A percentile compares a stretch with the other conserved stretches of the same genome.
Evolutionary conservation across 2,888 invertebrate species (phyloP).

Genomic region (Meghimatium bilineatum): DNA sequence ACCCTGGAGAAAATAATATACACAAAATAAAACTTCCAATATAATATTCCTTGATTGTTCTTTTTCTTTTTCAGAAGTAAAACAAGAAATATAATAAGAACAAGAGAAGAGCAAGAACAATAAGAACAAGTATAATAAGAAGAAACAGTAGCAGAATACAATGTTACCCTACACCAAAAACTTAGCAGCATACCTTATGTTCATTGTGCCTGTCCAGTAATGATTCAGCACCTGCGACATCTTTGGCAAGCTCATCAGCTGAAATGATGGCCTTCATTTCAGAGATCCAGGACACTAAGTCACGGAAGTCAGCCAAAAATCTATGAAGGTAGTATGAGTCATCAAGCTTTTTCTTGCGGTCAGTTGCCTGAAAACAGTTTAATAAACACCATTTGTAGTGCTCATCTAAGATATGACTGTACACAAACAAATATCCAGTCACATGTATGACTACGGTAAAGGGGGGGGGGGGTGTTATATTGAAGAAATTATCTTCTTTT

Average conservation of each 20-base stretch:
- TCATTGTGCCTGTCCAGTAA: slow-evolving; percentile 97
- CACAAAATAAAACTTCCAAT: not conserved
- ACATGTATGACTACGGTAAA: too few relatives aligned
- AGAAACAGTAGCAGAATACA: too few relatives aligned
- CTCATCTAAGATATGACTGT: too few relatives aligned
- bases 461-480: too few relatives aligned
- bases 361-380: slow-evolving; percentile 79
- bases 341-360: slow-evolving; percentile 92
- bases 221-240: slow-evolving; percentile 98
- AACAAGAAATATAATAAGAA: too few relatives aligned
- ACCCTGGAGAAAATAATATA: slow-evolving; percentile 80
- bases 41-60: too few relatives aligned
- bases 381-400: too few relatives aligned
- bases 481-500: too few relatives aligned
- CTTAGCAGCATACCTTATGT: slow-evolving; percentile 90
- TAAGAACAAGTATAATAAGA: too few relatives aligned
- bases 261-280: slow-evolving; percentile 98
- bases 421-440: too few relatives aligned
- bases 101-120: too few relatives aligned
- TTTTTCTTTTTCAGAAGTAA: too few relatives aligned
- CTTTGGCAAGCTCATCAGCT: slow-evolving; percentile 98
- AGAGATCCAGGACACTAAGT: slow-evolving; percentile 95
- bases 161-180: slow-evolving; percentile 96
- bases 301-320: slow-evolving; percentile 94
- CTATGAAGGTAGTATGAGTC: slow-evolving; percentile 96